Percentiles rank a stretch among this genome's conserved stretches.
Evolutionary conservation across 37 sponge, comb jelly and placozoan species (phyloP).

Genomic region (Cliona cf. orientalis): DNA sequence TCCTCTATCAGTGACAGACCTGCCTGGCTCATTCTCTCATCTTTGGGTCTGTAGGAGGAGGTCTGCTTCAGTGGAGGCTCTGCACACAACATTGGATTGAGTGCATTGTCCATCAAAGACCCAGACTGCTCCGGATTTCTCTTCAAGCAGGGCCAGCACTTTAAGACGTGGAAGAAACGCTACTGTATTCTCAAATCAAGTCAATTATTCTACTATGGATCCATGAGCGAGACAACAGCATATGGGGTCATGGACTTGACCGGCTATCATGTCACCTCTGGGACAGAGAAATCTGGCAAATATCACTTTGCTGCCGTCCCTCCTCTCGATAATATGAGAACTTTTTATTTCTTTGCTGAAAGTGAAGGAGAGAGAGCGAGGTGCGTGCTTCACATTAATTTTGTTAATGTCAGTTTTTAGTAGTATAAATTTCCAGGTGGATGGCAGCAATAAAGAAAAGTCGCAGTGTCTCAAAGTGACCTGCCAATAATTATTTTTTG

Average conservation of each 20-base stretch:
- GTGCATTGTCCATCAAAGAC: constrained; percentile 56
- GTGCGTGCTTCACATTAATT: too few relatives aligned
- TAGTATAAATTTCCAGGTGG: too few relatives aligned
- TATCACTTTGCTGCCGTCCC: constrained; percentile 47
- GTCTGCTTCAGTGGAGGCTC: constrained; percentile 25
- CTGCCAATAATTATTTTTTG: too few relatives aligned
- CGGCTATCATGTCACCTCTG: constrained; percentile 22
- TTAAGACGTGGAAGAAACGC: constrained; percentile 43
- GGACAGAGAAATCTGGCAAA: constrained; percentile 20
- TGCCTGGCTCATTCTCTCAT: background rate
- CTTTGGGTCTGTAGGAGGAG: background rate
- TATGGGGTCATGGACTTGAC: constrained; percentile 47
- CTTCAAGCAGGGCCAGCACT: constrained; percentile 36
- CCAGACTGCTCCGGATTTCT: constrained; percentile 64
- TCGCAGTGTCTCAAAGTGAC: too few relatives aligned
- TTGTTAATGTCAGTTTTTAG: too few relatives aligned
- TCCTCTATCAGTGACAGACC: background rate
- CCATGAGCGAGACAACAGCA: constrained; percentile 55
- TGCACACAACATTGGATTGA: constrained; percentile 58
- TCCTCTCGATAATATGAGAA: constrained; percentile 1
- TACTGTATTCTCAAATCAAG: constrained; percentile 55
- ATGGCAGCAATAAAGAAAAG: too few relatives aligned
- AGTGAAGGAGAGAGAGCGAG: constrained; percentile 52
- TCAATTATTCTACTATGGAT: constrained; percentile 53
- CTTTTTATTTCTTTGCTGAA: constrained; percentile 41